Evolutionary conservation across 2,113 vertebrate genomes (phyloP), one percentile per base, ranked within the genome.

Genomic region (Pithys albifrons): DNA sequence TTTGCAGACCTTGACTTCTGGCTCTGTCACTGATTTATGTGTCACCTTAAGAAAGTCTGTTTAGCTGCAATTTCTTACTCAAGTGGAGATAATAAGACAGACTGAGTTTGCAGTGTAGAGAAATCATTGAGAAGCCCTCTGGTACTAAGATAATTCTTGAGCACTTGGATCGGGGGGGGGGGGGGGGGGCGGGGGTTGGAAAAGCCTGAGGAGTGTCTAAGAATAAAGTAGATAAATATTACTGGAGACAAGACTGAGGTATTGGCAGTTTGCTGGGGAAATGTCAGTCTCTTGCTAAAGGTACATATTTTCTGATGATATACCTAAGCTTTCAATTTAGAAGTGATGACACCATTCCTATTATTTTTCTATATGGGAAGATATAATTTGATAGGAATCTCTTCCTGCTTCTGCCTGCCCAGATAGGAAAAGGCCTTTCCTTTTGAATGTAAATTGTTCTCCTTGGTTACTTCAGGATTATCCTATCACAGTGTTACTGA

Each of bases 41-140:
- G 75, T 93, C 70, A 67, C 76, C 79, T 90, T 88, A 94, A 80
- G 89, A 91, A 88, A 93, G 93, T 77, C 89, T 93, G 82, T 84
- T 92, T 81, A 45, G 74, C 54, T 91, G 89, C 76, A 69, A 18
- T 92, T 95, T 94, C 88, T 65, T 88, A 73, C 72, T 90, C 72
- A 94, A 88, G 88, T 92, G 69, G 85, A 94, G 90, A 64, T 92
- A 93, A 90, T 85, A 94, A 83, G 83, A 69, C 79, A 84, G 82
- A 33, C 46, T 70, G 87, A 91, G 89, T 69, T 93, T 82, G 19
- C 78, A 77, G 70, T 61, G 69, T 48, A 83, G 85, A 83, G 71
- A 76, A 82, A 85, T 89, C 62, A 69, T 45, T 73, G 67, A 86
- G 90, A 74, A 95, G 55, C 52, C 65, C 65, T 93, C 72, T 84